Evolutionary conservation across 2,113 vertebrate species (phyloP).

Genomic region (Pseudopodoces humilis): DNA sequence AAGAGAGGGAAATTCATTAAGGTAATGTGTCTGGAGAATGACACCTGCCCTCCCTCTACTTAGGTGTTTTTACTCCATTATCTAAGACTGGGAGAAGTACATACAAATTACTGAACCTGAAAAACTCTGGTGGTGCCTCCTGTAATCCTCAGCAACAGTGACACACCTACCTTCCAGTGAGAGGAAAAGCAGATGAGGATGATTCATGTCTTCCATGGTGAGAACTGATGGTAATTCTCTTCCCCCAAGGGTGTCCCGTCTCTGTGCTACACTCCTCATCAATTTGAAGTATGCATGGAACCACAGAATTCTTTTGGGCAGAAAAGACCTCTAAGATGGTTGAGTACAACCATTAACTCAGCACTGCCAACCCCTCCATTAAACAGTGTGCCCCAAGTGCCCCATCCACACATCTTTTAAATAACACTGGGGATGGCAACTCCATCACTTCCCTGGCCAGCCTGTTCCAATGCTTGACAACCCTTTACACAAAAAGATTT

Average conservation of each 20-base stretch:
- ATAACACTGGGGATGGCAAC: neutral
- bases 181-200: neutral
- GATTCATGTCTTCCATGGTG: accelerated
- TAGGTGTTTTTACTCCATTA: neutral
- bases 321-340: neutral
- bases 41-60: neutral
- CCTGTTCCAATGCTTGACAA: neutral
- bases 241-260: neutral
- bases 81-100: neutral
- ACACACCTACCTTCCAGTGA: neutral
- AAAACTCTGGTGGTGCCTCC: neutral
- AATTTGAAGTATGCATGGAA: neutral
- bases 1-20: neutral
- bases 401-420: neutral
- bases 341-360: neutral
- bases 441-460: neutral
- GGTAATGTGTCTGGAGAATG: neutral
- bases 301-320: neutral
- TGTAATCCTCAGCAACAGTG: neutral
- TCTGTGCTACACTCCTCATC: accelerated
- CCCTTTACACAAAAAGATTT: neutral
- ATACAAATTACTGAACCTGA: neutral
- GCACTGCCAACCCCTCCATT: neutral
- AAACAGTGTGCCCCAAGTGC: neutral
- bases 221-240: neutral